These are phyloP conservation scores for Podarcis raffonei DNA, from an alignment of 2,113 vertebrate genomes.

Conservation along the genomic window DNA sequence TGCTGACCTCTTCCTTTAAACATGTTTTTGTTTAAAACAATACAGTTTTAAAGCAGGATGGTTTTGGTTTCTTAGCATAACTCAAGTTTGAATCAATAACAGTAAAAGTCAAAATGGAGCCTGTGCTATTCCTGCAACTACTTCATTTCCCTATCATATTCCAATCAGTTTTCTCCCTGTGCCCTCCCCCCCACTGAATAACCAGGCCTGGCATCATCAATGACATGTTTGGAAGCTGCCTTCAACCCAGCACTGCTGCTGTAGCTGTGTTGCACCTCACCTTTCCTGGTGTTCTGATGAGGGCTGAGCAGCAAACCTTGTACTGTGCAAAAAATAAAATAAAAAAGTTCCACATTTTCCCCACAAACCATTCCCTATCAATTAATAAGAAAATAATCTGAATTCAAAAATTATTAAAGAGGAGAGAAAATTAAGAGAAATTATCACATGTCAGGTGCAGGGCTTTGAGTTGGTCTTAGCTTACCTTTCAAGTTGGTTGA, in stretches of 20 bases:
- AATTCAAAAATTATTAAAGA: not conserved
- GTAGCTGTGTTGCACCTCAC: not conserved
- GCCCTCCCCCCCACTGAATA: not conserved
- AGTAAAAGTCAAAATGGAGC: not conserved
- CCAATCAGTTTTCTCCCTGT: not conserved
- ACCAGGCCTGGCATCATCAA: not conserved
- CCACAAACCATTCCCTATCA: not conserved
- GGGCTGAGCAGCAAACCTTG: no score
- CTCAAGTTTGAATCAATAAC: not conserved
- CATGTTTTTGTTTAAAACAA: slow-evolving; percentile 8
- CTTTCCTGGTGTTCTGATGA: not conserved
- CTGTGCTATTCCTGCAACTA: not conserved
- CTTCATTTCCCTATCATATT: not conserved
- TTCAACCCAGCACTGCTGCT: not conserved
- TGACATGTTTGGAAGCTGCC: not conserved
- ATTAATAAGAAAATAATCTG: not conserved
- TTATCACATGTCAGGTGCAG: not conserved
- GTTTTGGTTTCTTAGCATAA: not conserved
- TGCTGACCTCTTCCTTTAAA: slow-evolving; percentile 33
- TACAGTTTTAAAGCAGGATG: not conserved
- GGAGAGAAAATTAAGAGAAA: not conserved
- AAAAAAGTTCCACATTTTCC: not conserved
- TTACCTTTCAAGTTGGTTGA: not conserved
- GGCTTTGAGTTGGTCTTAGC: not conserved
- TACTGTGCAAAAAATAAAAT: no score